phyloP scores from a whole-genome alignment of 2,113 vertebrate species.

The Hylia prasina region DNA sequence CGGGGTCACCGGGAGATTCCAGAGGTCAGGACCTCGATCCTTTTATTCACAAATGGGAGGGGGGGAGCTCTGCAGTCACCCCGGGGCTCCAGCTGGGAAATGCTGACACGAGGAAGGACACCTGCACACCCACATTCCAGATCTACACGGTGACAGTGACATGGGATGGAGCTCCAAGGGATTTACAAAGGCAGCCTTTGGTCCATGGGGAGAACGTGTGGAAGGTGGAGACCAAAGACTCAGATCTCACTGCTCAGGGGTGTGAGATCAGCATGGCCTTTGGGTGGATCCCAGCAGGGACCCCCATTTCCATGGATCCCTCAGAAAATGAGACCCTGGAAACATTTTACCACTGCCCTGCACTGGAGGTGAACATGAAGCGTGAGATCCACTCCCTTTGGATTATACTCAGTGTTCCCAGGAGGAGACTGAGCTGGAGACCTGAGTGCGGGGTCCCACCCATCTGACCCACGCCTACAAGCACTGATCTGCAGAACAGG shows the following conservation, averaged over 20 bases:
- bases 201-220: accelerated
- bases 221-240: not conserved
- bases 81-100: not conserved
- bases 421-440: not conserved
- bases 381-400: accelerated
- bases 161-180: not conserved
- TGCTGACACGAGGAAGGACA: not conserved
- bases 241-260: not conserved
- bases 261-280: accelerated
- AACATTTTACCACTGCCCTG: accelerated
- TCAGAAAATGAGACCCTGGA: not conserved
- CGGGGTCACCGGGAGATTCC: not conserved
- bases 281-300: accelerated
- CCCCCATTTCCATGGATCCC: not conserved
- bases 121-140: not conserved
- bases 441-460: accelerated
- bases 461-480: not conserved
- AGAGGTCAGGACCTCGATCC: not conserved
- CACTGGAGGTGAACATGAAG: not conserved
- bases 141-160: accelerated
- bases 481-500: not conserved
- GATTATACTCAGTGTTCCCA: not conserved
- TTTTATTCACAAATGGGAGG: not conserved
- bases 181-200: not conserved
- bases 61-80: not conserved